phyloP scores from a whole-genome alignment of 1,140 invertebrate species.

The honey bee (Apis mellifera) region DNA sequence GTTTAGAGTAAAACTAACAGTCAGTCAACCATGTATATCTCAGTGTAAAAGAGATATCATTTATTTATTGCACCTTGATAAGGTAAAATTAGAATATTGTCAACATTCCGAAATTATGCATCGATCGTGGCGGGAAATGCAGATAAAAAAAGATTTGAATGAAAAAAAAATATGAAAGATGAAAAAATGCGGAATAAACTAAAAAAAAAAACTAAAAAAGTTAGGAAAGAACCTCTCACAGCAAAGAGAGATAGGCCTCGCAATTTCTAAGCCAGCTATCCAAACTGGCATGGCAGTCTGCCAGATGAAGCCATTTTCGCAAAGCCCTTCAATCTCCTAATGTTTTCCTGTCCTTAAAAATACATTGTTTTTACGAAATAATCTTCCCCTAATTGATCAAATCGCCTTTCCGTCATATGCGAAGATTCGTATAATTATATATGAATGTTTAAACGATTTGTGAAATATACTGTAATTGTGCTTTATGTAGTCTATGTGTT shows the following conservation, averaged over 20 bases:
- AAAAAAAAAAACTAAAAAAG: slow-evolving; percentile 12
- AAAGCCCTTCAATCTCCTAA: slow-evolving; percentile 55
- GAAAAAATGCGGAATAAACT: slow-evolving; percentile 36
- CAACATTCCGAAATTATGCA: slow-evolving; percentile 68
- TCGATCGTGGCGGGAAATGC: slow-evolving; percentile 52
- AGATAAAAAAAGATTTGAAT: slow-evolving; percentile 33
- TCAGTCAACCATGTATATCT: slow-evolving; percentile 56
- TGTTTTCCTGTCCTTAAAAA: slow-evolving; percentile 56
- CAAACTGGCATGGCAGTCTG: slow-evolving; percentile 44
- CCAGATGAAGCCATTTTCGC: slow-evolving; percentile 47
- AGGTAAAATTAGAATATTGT: slow-evolving; percentile 56
- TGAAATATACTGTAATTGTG: slow-evolving; percentile 81
- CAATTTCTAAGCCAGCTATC: slow-evolving; percentile 50
- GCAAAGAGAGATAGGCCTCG: slow-evolving; percentile 57
- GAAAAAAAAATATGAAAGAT: slow-evolving; percentile 13
- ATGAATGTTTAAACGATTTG: slow-evolving; percentile 80
- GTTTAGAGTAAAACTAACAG: slow-evolving; percentile 34
- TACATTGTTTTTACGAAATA: slow-evolving; percentile 66
- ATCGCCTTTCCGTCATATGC: slow-evolving; percentile 75
- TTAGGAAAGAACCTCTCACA: slow-evolving; percentile 52
- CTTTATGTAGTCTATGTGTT: slow-evolving; percentile 77
- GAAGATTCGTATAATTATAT: slow-evolving; percentile 79
- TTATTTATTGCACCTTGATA: slow-evolving; percentile 70
- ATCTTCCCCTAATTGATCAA: slow-evolving; percentile 67
- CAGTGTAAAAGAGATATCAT: slow-evolving; percentile 63